Conservation (phyloP, 2,113 vertebrate genomes). For the Crypturellus undulatus region DNA sequence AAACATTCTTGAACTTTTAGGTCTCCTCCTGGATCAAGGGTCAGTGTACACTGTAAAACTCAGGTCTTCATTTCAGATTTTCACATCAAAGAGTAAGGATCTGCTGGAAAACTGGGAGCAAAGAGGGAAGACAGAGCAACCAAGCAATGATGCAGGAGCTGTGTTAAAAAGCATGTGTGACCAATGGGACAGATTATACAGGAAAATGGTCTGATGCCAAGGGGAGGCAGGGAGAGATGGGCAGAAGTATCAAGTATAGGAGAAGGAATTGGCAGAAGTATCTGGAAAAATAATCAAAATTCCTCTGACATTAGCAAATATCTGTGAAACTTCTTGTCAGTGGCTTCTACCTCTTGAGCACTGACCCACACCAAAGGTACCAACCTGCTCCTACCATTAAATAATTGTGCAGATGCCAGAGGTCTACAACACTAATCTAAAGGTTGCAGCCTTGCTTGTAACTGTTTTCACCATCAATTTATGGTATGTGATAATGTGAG, state of each 20-base stretch:
- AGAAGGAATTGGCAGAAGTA: neutral
- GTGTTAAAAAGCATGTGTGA: fast-evolving
- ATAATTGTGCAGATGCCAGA: neutral
- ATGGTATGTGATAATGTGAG: constrained; percentile 15
- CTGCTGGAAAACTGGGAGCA: neutral
- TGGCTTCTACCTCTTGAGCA: neutral
- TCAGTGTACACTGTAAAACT: neutral
- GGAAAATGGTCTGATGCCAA: neutral
- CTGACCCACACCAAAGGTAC: neutral
- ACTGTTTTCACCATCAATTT: neutral
- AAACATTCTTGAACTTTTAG: neutral
- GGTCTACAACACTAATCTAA: constrained; percentile 47
- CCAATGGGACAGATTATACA: neutral
- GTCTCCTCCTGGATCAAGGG: neutral
- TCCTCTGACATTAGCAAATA: neutral
- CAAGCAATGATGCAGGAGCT: neutral
- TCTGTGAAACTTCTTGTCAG: neutral
- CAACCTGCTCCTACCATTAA: neutral
- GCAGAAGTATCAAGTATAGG: neutral
- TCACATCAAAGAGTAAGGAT: neutral
- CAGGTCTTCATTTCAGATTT: neutral
- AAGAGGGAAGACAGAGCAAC: neutral
- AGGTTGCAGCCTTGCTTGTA: constrained; percentile 32
- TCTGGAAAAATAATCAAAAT: neutral
- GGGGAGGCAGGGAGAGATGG: neutral